Conservation (phyloP, 2,113 vertebrate species). For the Crypturellus undulatus region DNA sequence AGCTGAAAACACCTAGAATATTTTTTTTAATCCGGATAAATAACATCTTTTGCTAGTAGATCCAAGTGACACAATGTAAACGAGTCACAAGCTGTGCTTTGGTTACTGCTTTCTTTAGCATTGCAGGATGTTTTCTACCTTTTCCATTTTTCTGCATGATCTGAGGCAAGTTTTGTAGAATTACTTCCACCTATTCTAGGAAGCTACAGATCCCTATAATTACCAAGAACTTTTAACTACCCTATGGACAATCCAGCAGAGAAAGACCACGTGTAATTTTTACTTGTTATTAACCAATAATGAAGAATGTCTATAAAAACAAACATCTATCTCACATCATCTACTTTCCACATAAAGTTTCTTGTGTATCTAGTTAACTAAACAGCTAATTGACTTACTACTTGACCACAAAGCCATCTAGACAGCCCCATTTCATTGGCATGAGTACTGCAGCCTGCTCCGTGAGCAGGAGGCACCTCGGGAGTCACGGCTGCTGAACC, state of each 20-base stretch:
- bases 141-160: background rate
- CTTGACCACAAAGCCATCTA: background rate
- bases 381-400: background rate
- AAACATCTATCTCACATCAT: background rate
- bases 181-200: background rate
- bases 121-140: background rate
- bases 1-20: background rate
- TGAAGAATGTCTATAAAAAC: background rate
- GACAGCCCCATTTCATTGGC: background rate
- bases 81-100: background rate
- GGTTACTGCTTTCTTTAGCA: background rate
- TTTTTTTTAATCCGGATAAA: background rate
- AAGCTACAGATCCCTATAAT: fast-evolving
- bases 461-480: background rate
- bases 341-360: background rate
- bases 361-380: background rate
- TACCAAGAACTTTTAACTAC: background rate
- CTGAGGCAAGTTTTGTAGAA: background rate
- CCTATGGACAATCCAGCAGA: background rate
- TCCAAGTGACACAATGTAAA: background rate
- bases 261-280: background rate
- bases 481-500: fast-evolving
- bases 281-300: background rate
- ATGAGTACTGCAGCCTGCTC: background rate
- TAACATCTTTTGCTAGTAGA: background rate